Conservation (phyloP, 2,797 vertebrate genomes). For the Pangasius djambal region DNA sequence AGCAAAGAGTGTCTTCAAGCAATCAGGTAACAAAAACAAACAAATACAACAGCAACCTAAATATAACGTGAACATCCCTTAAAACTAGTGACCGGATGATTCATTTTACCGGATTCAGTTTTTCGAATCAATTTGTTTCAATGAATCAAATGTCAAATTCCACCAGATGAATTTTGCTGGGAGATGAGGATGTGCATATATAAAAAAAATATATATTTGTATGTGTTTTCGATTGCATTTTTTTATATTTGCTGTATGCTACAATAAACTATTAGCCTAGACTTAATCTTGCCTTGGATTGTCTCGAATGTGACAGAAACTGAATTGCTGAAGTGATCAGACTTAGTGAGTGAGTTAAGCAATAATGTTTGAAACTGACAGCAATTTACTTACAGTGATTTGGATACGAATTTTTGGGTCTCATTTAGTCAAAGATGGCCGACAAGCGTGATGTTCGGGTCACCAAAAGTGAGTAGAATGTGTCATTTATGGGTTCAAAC, state of each 20-base stretch:
- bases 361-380: too few relatives aligned
- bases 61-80: not conserved
- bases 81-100: not conserved
- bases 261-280: not conserved
- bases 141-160: not conserved
- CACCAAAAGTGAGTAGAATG: not conserved
- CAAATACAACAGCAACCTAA: not conserved
- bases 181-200: not conserved
- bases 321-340: not conserved
- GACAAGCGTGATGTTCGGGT: not conserved
- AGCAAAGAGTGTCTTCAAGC: not conserved
- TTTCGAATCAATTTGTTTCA: not conserved
- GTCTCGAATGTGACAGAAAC: not conserved
- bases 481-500: not conserved
- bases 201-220: not conserved
- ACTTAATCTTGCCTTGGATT: not conserved
- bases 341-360: not conserved
- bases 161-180: not conserved
- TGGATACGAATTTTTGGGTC: not conserved
- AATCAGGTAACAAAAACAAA: not conserved
- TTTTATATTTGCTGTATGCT: not conserved
- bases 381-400: not conserved
- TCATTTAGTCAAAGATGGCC: not conserved
- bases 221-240: not conserved
- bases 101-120: not conserved